phyloP scores from a whole-genome alignment of 2,113 vertebrate species.

The Saccopteryx bilineata region DNA sequence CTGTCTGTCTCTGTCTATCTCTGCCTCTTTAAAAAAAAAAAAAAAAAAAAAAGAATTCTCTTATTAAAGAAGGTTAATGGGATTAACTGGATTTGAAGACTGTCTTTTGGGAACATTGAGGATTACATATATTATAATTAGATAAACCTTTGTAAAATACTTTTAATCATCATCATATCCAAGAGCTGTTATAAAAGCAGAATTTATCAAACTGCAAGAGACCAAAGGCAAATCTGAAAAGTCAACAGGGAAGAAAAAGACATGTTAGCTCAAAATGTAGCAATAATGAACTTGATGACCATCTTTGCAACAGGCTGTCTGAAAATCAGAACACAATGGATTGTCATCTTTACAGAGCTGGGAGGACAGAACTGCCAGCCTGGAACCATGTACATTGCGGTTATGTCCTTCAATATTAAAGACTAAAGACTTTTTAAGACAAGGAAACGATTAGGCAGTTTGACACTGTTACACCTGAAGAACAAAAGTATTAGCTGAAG shows the following conservation, averaged over 20 bases:
- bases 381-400: not conserved
- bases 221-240: constrained; percentile 1
- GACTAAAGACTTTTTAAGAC: not conserved
- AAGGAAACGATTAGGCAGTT: constrained; percentile 13
- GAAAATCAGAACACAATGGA: not conserved
- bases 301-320: not conserved
- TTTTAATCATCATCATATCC: constrained; percentile 29
- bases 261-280: not conserved
- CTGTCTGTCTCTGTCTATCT: too few relatives aligned
- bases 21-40: too few relatives aligned
- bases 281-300: not conserved
- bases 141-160: constrained; percentile 29
- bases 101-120: constrained; percentile 14
- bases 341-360: not conserved
- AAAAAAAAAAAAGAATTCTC: not conserved
- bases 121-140: constrained; percentile 25
- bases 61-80: not conserved
- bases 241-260: not conserved
- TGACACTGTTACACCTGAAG: not conserved
- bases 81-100: constrained; percentile 39
- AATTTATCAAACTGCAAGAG: not conserved
- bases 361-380: not conserved
- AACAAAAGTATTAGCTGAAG: not conserved
- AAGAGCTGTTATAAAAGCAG: constrained; percentile 14
- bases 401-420: constrained; percentile 31